These are phyloP conservation scores for Dendrolimus pini DNA, from an alignment of 2,888 invertebrate genomes.

Conservation along the genomic window DNA sequence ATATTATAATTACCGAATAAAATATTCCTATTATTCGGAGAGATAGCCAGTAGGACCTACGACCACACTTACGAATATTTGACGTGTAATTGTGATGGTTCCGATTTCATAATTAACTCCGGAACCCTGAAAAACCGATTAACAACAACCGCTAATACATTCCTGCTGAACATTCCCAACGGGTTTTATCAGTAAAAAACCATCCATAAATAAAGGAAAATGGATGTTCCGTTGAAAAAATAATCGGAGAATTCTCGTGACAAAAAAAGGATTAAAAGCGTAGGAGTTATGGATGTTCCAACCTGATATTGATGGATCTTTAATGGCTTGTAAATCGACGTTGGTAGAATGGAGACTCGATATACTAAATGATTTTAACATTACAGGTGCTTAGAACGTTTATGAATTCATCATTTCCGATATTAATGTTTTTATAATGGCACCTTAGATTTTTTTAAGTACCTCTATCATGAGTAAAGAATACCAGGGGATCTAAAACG, in stretches of 20 bases:
- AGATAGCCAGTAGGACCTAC: no score
- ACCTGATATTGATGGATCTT: slow-evolving; percentile 22
- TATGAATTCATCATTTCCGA: background rate
- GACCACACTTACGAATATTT: no score
- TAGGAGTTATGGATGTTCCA: slow-evolving; percentile 11
- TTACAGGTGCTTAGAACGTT: background rate
- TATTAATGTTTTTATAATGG: background rate
- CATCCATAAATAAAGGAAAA: slow-evolving; percentile 1
- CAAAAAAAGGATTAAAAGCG: slow-evolving; percentile 14
- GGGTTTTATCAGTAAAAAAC: background rate
- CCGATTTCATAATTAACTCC: no score
- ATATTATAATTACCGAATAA: no score
- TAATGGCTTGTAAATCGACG: slow-evolving; percentile 26
- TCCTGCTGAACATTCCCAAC: no score
- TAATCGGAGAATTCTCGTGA: slow-evolving; percentile 3
- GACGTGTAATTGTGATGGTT: no score
- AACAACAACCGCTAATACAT: no score
- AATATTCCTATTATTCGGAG: no score
- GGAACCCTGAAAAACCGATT: no score
- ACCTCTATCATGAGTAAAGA: no score
- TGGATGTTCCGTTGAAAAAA: background rate
- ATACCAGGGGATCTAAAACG: no score
- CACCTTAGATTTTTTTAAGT: no score
- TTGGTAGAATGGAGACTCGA: slow-evolving; percentile 7
- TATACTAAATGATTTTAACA: slow-evolving; percentile 8